Evolutionary conservation across 2,113 vertebrate genomes (phyloP), one percentile per base, ranked within the genome.

Genomic region (Eurystomus gularis): DNA sequence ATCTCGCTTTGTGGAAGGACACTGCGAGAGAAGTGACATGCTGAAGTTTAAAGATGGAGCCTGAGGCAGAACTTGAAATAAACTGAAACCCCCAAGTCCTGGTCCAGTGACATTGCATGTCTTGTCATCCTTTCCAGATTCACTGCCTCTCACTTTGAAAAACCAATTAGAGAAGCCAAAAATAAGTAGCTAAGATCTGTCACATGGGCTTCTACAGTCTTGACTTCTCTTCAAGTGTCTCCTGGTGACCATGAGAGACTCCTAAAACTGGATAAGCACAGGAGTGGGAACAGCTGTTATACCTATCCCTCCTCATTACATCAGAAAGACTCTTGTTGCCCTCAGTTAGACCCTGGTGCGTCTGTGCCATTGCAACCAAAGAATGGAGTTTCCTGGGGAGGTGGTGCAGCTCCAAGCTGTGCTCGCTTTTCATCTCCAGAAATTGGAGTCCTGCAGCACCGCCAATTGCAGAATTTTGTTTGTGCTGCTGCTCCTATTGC

Each of bases 261-360:
- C 40, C 51, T 48, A 15, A 25, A 24, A 9, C 6, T 3, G 71
- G 33, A 3, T 55, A 60, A 15, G 52, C 4, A 1, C 3, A 42
- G 55, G 55, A 6, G 7, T 40, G 39, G 37, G 58, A 72, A 13
- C 29, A 39, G 39, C 19, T 84, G 46, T 25, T 21, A 21, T 8
- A 10, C 17, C 7, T 6, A 0, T 26, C 37, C n/a, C 11, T 65
- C 3, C 33, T n/a, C 42, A 20, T 37, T 44, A 9, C 1, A 0
- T 48, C 64, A n/a, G 76, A 10, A 46, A 13, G 52, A 4, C 7
- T 40, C 16, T 20, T 39, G 5, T 4, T 68, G 55, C 35, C 35
- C 65, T 48, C 1, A 3, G 44, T 7, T 33, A 62, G 72, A 14
- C 26, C n/a, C 33, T 42, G n/a, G 26, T 46, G 54, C 8, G 1